Base-by-base conservation (phyloP, 2,113 vertebrate species). In the Sarotherodon lohbergeri region DNA sequence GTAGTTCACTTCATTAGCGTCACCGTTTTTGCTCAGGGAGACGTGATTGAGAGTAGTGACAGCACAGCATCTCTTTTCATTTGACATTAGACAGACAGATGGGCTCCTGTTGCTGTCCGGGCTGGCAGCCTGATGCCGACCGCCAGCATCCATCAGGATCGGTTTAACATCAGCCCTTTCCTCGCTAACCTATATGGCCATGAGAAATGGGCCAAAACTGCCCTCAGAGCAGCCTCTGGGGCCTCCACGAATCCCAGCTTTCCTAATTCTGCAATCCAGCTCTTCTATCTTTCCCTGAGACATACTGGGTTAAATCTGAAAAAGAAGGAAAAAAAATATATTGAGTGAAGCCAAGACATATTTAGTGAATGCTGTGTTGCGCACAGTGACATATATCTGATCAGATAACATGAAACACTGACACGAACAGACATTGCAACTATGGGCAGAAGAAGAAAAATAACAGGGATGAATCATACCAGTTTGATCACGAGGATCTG, bases 71-170 rank as follows among this genome's bases (percentile, higher is more conserved):
- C 86, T 88, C 86, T 84, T 91, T 90, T 89, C 36, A 81, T 92
- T 87, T 85, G 89, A 84, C 89, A 82, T 89, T 50, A 88, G 81
- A 88, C 79, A 84, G 87, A 88, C 88, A 86, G 89, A 59, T 87
- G 11, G 90, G 71, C 90, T 92, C 82, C 84, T 84, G 86, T 54
- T 92, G 88, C 82, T 54, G 46, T 84, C 89, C 29, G 22, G 80
- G 32, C 85, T 52, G 19, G 55, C 73, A 84, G 86, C 86, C 46
- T 56, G 87, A 90, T 88, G 86, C 87, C 80, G 41, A 46, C 66
- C 57, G 71, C 92, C 92, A 91, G 43, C 80, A 90, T 92, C 93
- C 89, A 94, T 92, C 93, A 92, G 83, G 87, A 84, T 80, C 34
- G 81, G 32, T 82, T 92, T 90, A 86, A 84, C 84, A 87, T 88